These are phyloP conservation scores for Apotomis capreana DNA, from an alignment of 2,888 invertebrate species.

Conservation along the genomic window DNA sequence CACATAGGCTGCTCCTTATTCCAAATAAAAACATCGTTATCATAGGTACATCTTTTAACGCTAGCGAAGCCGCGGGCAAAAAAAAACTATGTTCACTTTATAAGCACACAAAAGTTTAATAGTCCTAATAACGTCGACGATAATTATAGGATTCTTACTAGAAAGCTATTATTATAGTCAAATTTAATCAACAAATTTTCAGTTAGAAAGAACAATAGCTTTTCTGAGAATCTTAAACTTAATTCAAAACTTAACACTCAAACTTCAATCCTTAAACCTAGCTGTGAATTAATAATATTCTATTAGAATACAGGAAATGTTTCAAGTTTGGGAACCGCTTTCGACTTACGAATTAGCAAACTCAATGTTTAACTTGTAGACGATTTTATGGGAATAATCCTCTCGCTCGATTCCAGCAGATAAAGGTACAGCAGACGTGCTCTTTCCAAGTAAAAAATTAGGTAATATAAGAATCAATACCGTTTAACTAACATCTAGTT, in stretches of 20 bases:
- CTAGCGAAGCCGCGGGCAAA: no score
- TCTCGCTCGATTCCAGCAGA: background rate
- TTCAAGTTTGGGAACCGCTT: conserved; percentile 33
- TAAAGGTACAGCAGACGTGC: conserved; percentile 2
- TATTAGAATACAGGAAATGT: conserved; percentile 20
- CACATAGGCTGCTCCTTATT: no score
- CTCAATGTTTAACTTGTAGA: conserved; percentile 41
- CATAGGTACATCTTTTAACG: no score
- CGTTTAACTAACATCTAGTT: no score
- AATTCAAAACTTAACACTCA: conserved; percentile 4
- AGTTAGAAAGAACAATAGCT: background rate
- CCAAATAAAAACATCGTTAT: no score
- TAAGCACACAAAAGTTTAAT: no score
- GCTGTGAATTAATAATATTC: conserved; percentile 6
- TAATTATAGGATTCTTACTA: no score
- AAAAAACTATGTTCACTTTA: no score
- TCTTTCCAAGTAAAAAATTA: background rate
- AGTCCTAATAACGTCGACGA: no score
- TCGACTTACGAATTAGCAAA: conserved; percentile 35
- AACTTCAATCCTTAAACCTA: conserved; percentile 4
- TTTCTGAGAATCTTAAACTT: background rate
- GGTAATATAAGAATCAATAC: no score
- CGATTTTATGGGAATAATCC: conserved; percentile 40
- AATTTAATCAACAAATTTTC: no score
- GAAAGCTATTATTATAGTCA: no score